These are phyloP conservation scores for Ibycter americanus DNA, from an alignment of 2,797 vertebrate species.

Conservation along the genomic window DNA sequence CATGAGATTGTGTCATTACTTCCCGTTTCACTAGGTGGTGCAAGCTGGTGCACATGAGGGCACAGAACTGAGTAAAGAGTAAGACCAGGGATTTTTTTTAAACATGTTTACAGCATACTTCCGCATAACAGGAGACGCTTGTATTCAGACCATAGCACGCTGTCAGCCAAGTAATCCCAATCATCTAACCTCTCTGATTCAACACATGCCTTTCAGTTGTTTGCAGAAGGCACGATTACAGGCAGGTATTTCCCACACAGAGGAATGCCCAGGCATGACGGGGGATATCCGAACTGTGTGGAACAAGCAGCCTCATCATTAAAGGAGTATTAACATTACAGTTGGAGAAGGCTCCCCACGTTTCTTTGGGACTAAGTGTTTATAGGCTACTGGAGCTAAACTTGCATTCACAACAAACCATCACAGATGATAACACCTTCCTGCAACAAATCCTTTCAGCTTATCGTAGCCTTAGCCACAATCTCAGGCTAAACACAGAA, in stretches of 20 bases:
- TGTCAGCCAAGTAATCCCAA: neutral
- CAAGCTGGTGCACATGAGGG: neutral
- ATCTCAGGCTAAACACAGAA: neutral
- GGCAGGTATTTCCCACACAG: neutral
- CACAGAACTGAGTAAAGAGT: neutral
- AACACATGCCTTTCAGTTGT: neutral
- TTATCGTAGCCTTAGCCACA: neutral
- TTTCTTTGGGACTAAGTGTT: neutral
- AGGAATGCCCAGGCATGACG: neutral
- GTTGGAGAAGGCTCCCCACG: neutral
- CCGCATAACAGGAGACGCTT: neutral
- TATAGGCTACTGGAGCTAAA: neutral
- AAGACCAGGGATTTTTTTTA: neutral
- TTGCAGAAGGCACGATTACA: neutral
- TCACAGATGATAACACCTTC: neutral
- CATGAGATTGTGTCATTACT: neutral
- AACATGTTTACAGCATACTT: accelerated
- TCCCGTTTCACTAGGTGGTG: neutral
- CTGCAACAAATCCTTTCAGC: neutral
- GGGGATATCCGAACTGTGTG: neutral
- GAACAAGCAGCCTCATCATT: neutral
- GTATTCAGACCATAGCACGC: neutral
- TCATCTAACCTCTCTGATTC: neutral
- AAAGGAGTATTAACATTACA: neutral
- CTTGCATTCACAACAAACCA: neutral